Percentiles rank a stretch among this genome's conserved stretches.
Conservation (phyloP, 2,888 invertebrate species). For the Plutella xylostella region DNA sequence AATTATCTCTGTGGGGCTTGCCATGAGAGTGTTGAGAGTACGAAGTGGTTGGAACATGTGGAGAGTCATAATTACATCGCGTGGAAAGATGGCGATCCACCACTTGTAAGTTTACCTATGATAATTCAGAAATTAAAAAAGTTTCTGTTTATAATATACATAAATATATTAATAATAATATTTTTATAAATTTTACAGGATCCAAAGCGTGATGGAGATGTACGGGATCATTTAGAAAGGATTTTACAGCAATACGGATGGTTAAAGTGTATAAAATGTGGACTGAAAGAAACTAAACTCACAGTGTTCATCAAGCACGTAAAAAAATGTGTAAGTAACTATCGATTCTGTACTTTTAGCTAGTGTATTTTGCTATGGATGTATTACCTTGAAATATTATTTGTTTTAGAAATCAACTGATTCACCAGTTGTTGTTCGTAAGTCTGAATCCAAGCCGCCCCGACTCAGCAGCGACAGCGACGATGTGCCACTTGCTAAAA, state of each 20-base stretch:
- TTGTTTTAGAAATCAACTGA: too few relatives aligned
- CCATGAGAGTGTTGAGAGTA: conserved; percentile 16
- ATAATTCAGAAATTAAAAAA: background rate
- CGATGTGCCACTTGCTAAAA: too few relatives aligned
- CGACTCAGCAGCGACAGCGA: too few relatives aligned
- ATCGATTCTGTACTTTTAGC: background rate
- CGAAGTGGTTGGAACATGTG: conserved; percentile 33
- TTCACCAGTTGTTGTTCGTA: too few relatives aligned
- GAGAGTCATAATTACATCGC: conserved; percentile 36
- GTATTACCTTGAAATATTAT: too few relatives aligned
- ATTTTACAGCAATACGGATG: conserved; percentile 15
- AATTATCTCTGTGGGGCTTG: conserved; percentile 30
- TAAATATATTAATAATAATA: too few relatives aligned
- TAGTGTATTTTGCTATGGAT: background rate
- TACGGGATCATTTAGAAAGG: conserved; percentile 14
- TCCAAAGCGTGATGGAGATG: conserved; percentile 9
- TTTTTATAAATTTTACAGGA: conserved; percentile 15
- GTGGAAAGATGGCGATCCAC: conserved; percentile 31
- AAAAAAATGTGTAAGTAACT: conserved; percentile 10
- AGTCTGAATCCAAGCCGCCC: too few relatives aligned
- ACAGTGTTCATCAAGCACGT: conserved; percentile 19
- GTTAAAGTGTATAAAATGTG: conserved; percentile 22
- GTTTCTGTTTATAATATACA: too few relatives aligned
- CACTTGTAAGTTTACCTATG: conserved; percentile 30
- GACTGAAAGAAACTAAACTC: conserved; percentile 16